These are phyloP conservation scores for Podocnemis expansa DNA, from an alignment of 2,113 vertebrate genomes.

Conservation along the genomic window DNA sequence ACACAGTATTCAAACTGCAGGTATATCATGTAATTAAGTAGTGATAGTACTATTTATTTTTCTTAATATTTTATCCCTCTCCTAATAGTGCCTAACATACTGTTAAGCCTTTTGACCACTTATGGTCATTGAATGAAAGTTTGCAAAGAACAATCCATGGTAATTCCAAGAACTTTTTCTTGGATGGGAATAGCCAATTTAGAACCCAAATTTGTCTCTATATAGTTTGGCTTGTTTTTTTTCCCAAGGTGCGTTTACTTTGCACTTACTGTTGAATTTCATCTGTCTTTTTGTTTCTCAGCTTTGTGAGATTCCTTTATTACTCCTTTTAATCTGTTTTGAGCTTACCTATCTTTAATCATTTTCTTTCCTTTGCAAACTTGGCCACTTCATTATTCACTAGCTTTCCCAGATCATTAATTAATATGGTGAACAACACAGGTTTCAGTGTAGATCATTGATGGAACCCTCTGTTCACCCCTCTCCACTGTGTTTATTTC, in stretches of 20 bases:
- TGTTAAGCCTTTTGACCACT: background rate
- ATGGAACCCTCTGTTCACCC: background rate
- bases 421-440: background rate
- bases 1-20: too few relatives aligned
- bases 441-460: background rate
- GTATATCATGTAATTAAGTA: background rate
- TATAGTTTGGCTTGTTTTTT: background rate
- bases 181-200: background rate
- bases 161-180: background rate
- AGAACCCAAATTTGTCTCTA: background rate
- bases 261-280: background rate
- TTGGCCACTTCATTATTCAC: background rate
- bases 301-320: background rate
- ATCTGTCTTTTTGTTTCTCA: background rate
- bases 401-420: background rate
- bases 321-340: background rate
- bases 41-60: background rate
- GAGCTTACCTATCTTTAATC: background rate
- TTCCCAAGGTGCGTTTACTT: background rate
- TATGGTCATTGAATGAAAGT: background rate
- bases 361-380: background rate
- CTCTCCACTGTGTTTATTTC: background rate
- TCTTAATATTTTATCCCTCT: background rate
- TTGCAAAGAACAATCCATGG: background rate
- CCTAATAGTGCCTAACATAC: background rate